These are phyloP conservation scores for Petrosia ficiformis DNA, from an alignment of 37 sponge, comb jelly and placozoan species.

Conservation along the genomic window DNA sequence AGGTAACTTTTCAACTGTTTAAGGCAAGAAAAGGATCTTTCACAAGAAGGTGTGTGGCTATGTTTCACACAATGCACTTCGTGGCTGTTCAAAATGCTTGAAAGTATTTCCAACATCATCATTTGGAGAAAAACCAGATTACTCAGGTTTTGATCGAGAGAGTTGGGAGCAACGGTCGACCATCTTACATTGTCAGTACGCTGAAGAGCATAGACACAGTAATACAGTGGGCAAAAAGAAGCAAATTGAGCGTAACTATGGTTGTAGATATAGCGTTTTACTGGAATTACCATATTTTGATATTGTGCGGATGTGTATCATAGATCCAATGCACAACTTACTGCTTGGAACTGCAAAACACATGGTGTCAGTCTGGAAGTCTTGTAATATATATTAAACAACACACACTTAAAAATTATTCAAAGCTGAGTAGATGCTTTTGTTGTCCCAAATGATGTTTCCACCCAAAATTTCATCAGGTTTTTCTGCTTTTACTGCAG, in stretches of 20 bases:
- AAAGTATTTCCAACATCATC: not conserved
- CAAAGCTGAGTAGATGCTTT: constrained; percentile 19
- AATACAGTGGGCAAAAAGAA: constrained; percentile 1
- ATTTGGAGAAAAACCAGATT: not conserved
- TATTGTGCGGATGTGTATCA: not conserved
- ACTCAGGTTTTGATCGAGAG: not conserved
- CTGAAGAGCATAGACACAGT: not conserved
- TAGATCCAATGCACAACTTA: constrained; percentile 43
- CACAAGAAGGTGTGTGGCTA: not conserved
- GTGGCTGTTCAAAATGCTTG: not conserved
- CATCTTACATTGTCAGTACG: not conserved
- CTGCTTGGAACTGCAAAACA: constrained; percentile 19
- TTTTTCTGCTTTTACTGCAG: constrained; percentile 46
- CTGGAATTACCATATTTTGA: constrained; percentile 31
- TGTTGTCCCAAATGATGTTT: not conserved
- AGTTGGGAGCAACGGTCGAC: not conserved
- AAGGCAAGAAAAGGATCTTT: too few species aligned
- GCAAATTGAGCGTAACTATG: constrained; percentile 15
- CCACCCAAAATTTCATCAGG: constrained; percentile 31
- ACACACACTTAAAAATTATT: not conserved
- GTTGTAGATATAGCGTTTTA: constrained; percentile 13
- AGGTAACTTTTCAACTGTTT: too few species aligned
- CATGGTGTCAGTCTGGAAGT: constrained; percentile 4
- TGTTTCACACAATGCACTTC: not conserved
- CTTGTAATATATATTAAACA: not conserved